These are phyloP conservation scores for Zeus faber DNA, from an alignment of 2,113 vertebrate species.

Conservation along the genomic window DNA sequence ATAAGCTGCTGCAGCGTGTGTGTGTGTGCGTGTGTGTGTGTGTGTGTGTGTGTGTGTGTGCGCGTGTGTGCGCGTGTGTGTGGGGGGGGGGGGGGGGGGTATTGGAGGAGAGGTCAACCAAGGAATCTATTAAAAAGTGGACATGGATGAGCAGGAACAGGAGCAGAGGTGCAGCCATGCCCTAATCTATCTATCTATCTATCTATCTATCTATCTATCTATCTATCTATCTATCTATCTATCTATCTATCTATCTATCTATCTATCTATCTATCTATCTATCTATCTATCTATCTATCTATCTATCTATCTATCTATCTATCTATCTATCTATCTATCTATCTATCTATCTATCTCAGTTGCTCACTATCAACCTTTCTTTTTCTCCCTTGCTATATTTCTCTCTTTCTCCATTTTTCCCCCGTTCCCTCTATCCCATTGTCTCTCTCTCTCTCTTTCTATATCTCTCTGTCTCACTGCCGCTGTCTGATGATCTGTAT, in stretches of 20 bases:
- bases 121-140: constrained; percentile 62
- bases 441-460: constrained; percentile 4
- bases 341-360: neutral
- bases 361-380: too few species aligned
- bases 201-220: too few species aligned
- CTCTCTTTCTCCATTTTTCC: too few species aligned
- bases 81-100: constrained; percentile 22
- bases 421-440: too few species aligned
- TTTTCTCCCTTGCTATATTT: neutral
- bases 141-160: constrained; percentile 50
- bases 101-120: constrained; percentile 29
- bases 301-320: neutral
- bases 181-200: too few species aligned
- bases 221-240: neutral
- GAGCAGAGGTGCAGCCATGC: constrained; percentile 29
- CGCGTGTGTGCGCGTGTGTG: too few species aligned
- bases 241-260: neutral
- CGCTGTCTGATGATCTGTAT: too few species aligned
- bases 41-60: too few species aligned
- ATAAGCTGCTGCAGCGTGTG: constrained; percentile 57
- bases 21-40: too few species aligned
- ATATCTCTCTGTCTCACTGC: constrained; percentile 9
- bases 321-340: neutral
- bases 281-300: neutral
- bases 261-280: too few species aligned